Evolutionary conservation across 1,140 invertebrate species (phyloP), one percentile per base, ranked within the genome.

Genomic region (Drosophila suzukii): DNA sequence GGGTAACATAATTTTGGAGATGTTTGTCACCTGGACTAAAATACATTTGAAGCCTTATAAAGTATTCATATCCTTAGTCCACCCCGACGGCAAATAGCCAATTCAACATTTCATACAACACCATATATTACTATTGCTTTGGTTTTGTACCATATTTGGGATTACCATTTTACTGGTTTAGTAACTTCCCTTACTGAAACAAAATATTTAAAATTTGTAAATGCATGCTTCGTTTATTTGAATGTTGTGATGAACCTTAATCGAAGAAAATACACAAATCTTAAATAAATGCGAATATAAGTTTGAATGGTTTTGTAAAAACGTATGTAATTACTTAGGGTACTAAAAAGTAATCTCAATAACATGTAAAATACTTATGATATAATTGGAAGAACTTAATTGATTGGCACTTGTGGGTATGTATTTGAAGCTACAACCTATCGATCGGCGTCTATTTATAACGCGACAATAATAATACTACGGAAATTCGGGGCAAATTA

Each of bases 361-460:
- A 46, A 47, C 43, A 17, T 41, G 5, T 20, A 46, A 41, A 44
- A 24, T 67, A 53, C 73, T 66, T 82, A 78, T 15, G 8, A 43
- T 6, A 12, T 58, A 72, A 6, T 46, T 86, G 83, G 83, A 86
- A 88, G 79, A 86, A 76, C 83, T 79, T 68, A 76, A 63, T 72
- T 72, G 75, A 88, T 88, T 88, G 84, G 84, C 84, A 88, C 84
- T 84, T 89, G 75, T 58, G 62, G 50, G 61, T 70, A 49, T 59
- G 74, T 51, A 44, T 55, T 75, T 55, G 62, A 65, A 67, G 49
- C 67, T 88, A 83, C 79, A 83, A 79, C 75, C 75, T 83, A 88
- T 72, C 17, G 62, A 67, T 54, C 56, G 58, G 53, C 44, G 56
- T 67, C 49, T 44, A 63, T 34, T 46, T 38, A 50, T 47, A 61